These are phyloP conservation scores for Elachura formosa DNA, from an alignment of 2,113 vertebrate species.

Conservation along the genomic window DNA sequence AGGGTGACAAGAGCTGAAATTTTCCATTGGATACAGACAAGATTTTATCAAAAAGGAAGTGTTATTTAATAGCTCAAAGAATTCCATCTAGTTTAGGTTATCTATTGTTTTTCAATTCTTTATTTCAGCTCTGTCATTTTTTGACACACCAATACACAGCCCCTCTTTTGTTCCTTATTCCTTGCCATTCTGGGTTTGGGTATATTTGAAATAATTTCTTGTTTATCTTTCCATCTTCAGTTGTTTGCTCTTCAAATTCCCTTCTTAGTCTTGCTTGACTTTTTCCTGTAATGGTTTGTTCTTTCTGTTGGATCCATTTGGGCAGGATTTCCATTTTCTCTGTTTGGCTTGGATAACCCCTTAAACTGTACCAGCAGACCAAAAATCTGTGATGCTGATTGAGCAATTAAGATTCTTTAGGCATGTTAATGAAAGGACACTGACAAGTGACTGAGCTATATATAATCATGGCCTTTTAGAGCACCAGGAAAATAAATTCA, in stretches of 20 bases:
- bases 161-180: background rate
- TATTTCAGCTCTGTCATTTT: background rate
- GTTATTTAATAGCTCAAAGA: background rate
- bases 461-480: constrained; percentile 43
- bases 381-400: constrained; percentile 28
- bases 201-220: background rate
- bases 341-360: constrained; percentile 47
- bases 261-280: background rate
- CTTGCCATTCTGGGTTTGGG: background rate
- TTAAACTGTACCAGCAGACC: background rate
- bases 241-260: constrained; percentile 15
- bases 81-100: background rate
- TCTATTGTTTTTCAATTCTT: background rate
- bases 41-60: background rate
- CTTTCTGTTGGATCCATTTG: background rate
- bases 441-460: constrained; percentile 44
- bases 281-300: background rate
- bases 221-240: background rate
- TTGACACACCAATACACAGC: background rate
- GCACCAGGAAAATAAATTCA: constrained; percentile 40
- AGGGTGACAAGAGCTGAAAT: background rate
- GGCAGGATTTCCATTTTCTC: constrained; percentile 19
- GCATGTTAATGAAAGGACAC: constrained; percentile 39
- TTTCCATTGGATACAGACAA: background rate
- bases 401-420: constrained; percentile 53